These are phyloP conservation scores for Porites lobata DNA, from an alignment of 92 coral and sea anemone species.

Conservation along the genomic window DNA sequence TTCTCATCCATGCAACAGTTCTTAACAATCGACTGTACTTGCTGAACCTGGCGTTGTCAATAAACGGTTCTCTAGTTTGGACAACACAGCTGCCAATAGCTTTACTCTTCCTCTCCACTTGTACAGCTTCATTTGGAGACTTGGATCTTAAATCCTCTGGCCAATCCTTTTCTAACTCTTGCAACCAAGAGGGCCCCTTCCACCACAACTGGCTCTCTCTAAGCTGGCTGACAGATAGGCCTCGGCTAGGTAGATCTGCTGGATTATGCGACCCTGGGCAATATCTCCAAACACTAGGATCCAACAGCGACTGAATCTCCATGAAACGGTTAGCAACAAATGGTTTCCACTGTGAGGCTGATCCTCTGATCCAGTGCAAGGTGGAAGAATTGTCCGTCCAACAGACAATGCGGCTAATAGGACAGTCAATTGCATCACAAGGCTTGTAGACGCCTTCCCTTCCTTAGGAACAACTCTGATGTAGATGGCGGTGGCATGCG, in stretches of 20 bases:
- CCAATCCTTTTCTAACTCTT: slow-evolving; percentile 47
- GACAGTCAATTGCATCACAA: slow-evolving; percentile 1
- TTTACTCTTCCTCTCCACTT: slow-evolving; percentile 36
- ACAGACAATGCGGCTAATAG: slow-evolving; percentile 18
- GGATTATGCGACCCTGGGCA: slow-evolving; percentile 49
- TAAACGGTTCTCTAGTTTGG: slow-evolving; percentile 15
- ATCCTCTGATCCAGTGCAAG: slow-evolving; percentile 40
- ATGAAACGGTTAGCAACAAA: slow-evolving; percentile 35
- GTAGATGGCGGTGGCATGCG: slow-evolving; percentile 60
- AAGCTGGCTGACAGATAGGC: slow-evolving; percentile 30
- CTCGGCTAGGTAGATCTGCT: slow-evolving; percentile 45
- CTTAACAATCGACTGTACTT: slow-evolving; percentile 35
- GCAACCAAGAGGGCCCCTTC: slow-evolving; percentile 36
- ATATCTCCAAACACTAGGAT: slow-evolving; percentile 26
- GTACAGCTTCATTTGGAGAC: slow-evolving; percentile 20
- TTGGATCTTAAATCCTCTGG: slow-evolving; percentile 40
- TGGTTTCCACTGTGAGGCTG: slow-evolving; percentile 41
- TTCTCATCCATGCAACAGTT: slow-evolving; percentile 47
- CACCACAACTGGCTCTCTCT: slow-evolving; percentile 37
- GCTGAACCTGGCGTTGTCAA: slow-evolving; percentile 43
- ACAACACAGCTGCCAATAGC: slow-evolving; percentile 29
- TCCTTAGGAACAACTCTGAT: slow-evolving; percentile 48
- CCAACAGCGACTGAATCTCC: slow-evolving; percentile 13
- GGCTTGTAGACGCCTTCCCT: slow-evolving; percentile 21
- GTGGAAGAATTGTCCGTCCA: slow-evolving; percentile 41